These are phyloP conservation scores for Heliconius sara DNA, from an alignment of 2,888 invertebrate genomes.

Conservation along the genomic window DNA sequence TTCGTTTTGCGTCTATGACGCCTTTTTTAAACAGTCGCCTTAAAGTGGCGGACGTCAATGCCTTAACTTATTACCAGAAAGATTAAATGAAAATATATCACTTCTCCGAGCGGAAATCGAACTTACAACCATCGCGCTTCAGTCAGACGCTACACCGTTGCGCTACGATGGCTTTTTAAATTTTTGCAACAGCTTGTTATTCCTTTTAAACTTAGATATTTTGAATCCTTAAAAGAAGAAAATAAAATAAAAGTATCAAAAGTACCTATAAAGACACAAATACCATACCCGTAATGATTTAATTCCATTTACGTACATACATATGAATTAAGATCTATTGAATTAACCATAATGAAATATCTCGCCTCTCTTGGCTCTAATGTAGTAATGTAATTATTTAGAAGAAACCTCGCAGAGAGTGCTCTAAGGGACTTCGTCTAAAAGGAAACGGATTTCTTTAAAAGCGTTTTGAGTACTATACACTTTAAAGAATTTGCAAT, in stretches of 20 bases:
- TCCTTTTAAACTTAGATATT: no score
- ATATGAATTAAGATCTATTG: neutral
- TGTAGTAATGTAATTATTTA: slow-evolving; percentile 42
- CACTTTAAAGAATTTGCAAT: no score
- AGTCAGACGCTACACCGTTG: neutral
- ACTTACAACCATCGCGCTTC: neutral
- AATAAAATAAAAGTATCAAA: neutral
- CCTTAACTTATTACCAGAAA: neutral
- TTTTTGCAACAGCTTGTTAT: no score
- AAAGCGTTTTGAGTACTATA: neutral
- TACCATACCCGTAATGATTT: neutral
- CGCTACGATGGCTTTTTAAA: no score
- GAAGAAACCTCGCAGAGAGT: slow-evolving; percentile 32
- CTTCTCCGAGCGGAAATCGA: neutral
- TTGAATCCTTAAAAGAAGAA: neutral
- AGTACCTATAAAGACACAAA: no score
- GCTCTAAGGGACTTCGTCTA: slow-evolving; percentile 28
- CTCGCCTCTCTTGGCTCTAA: slow-evolving; percentile 33
- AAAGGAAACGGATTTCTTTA: neutral
- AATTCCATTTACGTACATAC: neutral
- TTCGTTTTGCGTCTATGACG: no score
- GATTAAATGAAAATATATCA: neutral
- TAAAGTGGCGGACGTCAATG: neutral
- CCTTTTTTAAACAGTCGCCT: no score
- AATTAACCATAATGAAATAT: slow-evolving; percentile 28